Evolutionary conservation across 2,797 vertebrate species (phyloP).

Genomic region (Pangasius macronema): DNA sequence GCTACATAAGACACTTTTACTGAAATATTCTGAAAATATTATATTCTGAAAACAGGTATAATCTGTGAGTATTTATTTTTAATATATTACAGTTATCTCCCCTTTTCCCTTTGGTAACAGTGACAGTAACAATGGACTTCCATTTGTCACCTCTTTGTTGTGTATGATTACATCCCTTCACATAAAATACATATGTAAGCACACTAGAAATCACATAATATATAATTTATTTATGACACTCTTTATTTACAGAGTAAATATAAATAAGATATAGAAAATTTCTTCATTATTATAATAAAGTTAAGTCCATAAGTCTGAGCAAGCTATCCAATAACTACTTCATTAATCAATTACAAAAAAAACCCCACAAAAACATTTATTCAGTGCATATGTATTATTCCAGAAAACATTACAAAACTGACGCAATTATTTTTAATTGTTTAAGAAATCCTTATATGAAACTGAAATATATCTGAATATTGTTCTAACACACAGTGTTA

Average conservation of each 20-base stretch:
- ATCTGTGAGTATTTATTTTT: neutral
- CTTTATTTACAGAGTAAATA: neutral
- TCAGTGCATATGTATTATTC: neutral
- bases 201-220: constrained; percentile 1
- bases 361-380: neutral
- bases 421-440: neutral
- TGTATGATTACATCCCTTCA: neutral
- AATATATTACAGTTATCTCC: neutral
- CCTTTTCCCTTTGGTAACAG: neutral
- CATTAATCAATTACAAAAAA: neutral
- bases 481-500: constrained; percentile 17
- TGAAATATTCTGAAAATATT: neutral
- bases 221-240: neutral
- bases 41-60: neutral
- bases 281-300: neutral
- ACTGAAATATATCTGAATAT: neutral
- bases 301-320: neutral
- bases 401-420: neutral
- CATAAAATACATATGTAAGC: constrained; percentile 6
- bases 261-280: neutral
- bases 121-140: too few relatives aligned
- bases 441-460: neutral
- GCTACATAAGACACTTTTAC: neutral
- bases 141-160: neutral
- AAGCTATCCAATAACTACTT: neutral